Base-by-base conservation (phyloP, 1,140 invertebrate genomes). In the Schlechtendalia chinensis region DNA sequence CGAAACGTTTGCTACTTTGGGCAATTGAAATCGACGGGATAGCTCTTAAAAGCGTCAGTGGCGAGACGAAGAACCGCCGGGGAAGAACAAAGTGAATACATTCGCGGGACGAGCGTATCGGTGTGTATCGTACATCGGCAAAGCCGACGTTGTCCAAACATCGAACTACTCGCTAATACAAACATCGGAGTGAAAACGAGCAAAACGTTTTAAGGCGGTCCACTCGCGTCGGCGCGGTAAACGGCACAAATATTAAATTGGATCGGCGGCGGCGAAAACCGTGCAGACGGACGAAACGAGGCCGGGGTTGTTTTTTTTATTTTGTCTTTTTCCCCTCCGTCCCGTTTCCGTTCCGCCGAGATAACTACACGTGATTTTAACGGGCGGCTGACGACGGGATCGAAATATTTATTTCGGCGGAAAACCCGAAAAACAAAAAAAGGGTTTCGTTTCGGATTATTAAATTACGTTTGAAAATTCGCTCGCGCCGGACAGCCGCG, bases 401-500 rank as follows among this genome's bases (percentile, higher is more conserved):
- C n/a, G 39, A 47, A 47, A 69, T 67, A 67, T 69, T 22, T 69
- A 69, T 69, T 69, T 45, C n/a, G 32, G 5, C 4, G 32, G n/a
- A 5, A 22, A 39, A 45, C 12, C 63, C 12, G n/a, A 24, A n/a
- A 29, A 47, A 39, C 32, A 8, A 69, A 45, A 67, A 67, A 32
- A 19, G 14, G 22, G 29, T 19, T 39, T 69, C 45, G 45, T 69
- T 69, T 67, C 8, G 39, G 32, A 12, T 69, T 69, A 69, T 69
- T 69, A 69, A 69, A 69, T 69, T 69, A 69, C 65, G 47, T 69
- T 69, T 47, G 32, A 45, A 69, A 47, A n/a, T 67, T 67, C 6
- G 63, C 63, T 67, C 1, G 63, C n/a, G 59, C 27, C n/a, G n/a
- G n/a, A n/a, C n/a, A n/a, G 32, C 59, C 8, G 24, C 17, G 27